These are phyloP conservation scores for Oncorhynchus clarkii DNA, from an alignment of 2,113 vertebrate species.

Conservation along the genomic window DNA sequence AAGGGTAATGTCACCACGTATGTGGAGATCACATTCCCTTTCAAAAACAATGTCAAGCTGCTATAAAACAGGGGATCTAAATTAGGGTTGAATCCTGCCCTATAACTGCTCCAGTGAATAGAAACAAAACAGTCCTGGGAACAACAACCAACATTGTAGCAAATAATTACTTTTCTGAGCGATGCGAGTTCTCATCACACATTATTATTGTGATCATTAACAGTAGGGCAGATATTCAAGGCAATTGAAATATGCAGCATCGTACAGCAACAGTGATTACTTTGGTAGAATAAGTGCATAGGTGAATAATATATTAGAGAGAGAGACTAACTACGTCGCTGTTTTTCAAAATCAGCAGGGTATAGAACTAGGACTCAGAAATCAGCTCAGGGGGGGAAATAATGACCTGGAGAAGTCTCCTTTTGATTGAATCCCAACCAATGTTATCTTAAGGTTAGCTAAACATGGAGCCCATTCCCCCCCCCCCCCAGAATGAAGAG, in stretches of 20 bases:
- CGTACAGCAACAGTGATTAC: conserved; percentile 71
- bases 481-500: conserved; percentile 23
- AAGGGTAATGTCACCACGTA: too few species aligned
- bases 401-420: neutral
- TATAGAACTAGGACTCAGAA: neutral
- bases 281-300: conserved; percentile 79
- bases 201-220: conserved; percentile 2
- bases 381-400: too few species aligned
- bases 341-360: conserved; percentile 41
- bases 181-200: conserved; percentile 13
- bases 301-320: conserved; percentile 54
- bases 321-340: conserved; percentile 31
- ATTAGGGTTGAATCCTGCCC: conserved; percentile 5
- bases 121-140: neutral
- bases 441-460: neutral
- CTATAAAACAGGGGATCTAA: neutral
- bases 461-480: neutral
- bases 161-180: neutral
- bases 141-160: neutral
- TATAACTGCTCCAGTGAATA: neutral
- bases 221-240: conserved; percentile 44
- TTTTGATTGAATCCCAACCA: neutral
- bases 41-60: conserved; percentile 16
- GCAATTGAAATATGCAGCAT: conserved; percentile 48
- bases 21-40: too few species aligned